Evolutionary conservation across 2,888 invertebrate genomes (phyloP).

Genomic region (Xylota segnis): DNA sequence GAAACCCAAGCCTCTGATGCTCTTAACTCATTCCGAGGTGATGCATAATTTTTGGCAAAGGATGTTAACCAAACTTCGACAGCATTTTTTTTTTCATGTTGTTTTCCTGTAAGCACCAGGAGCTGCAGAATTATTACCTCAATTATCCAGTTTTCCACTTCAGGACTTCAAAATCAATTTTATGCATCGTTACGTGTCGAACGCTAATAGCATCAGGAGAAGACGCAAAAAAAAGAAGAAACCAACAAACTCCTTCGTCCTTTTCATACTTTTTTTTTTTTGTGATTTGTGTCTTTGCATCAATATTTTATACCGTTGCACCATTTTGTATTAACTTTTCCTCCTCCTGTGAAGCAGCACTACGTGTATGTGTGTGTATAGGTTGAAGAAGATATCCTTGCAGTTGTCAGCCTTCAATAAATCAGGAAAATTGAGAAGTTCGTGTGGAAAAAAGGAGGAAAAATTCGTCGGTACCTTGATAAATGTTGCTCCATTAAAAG

Average conservation of each 20-base stretch:
- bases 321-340: constrained; percentile 11
- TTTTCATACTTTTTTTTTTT: constrained; percentile 2
- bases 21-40: neutral
- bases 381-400: constrained; percentile 14
- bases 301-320: constrained; percentile 25
- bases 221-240: neutral
- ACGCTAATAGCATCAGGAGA: constrained; percentile 4
- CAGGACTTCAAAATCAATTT: constrained; percentile 49
- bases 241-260: neutral
- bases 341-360: neutral
- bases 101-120: neutral
- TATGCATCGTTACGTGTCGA: constrained; percentile 48
- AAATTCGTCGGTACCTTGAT: neutral
- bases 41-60: neutral
- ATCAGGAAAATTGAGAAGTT: constrained; percentile 14
- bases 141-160: constrained; percentile 53
- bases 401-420: constrained; percentile 25
- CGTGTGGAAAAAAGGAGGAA: neutral
- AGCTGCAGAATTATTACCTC: constrained; percentile 23
- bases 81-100: neutral
- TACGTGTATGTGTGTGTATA: neutral
- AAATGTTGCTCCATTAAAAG: neutral
- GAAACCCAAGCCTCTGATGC: neutral
- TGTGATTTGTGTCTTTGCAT: constrained; percentile 51
- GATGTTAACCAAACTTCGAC: neutral